A percentile compares a stretch with the other conserved stretches of the same genome.
phyloP scores from a whole-genome alignment of 2,888 invertebrate genomes.

The Argyresthia goedartella region DNA sequence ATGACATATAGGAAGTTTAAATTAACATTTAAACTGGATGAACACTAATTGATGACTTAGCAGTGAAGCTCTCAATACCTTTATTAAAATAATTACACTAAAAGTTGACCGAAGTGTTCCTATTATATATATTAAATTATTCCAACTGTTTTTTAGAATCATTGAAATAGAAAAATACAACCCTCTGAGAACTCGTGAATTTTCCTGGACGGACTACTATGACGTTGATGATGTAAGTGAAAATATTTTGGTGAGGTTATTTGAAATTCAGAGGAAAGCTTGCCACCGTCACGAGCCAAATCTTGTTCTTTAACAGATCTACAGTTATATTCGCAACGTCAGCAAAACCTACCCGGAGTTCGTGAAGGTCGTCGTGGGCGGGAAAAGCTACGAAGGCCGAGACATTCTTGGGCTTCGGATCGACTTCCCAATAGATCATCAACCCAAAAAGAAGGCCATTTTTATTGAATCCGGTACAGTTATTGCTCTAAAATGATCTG shows the following conservation, averaged over 20 bases:
- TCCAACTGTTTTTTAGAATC: background rate
- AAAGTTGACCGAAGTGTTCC: too few relatives aligned
- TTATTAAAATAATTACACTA: too few relatives aligned
- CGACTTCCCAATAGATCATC: slow-evolving; percentile 37
- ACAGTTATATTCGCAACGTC: slow-evolving; percentile 61
- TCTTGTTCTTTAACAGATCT: slow-evolving; percentile 39
- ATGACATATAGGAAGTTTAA: too few relatives aligned
- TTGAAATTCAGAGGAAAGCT: background rate
- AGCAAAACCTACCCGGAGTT: slow-evolving; percentile 48
- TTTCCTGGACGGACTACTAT: slow-evolving; percentile 75
- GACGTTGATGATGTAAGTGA: slow-evolving; percentile 62
- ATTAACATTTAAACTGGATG: too few relatives aligned
- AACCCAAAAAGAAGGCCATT: slow-evolving; percentile 55
- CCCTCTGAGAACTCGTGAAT: slow-evolving; percentile 20
- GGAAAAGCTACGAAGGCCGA: slow-evolving; percentile 67
- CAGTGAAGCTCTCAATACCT: too few relatives aligned
- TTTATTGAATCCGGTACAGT: slow-evolving; percentile 72
- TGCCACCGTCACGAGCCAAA: background rate
- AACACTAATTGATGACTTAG: too few relatives aligned
- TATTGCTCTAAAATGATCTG: too few relatives aligned
- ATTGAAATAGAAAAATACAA: background rate
- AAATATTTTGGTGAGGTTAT: background rate
- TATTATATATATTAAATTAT: too few relatives aligned
- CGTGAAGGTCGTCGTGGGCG: slow-evolving; percentile 63
- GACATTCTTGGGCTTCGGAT: slow-evolving; percentile 59